phyloP scores from a whole-genome alignment of 2,113 vertebrate species.

The Mus spicilegus region DNA sequence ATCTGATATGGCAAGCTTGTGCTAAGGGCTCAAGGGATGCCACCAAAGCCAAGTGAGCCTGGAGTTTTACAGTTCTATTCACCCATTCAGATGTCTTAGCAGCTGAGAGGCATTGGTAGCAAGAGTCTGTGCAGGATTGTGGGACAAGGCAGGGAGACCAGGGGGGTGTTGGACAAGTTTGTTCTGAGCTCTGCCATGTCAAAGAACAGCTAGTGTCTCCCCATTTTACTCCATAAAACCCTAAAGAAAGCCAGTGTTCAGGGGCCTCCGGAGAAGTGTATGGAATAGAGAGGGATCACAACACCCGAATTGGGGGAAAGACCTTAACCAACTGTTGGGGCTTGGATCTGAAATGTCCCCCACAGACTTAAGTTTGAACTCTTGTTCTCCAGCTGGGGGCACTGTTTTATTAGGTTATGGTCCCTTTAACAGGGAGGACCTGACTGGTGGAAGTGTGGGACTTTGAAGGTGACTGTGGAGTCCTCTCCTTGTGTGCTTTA shows the following conservation, averaged over 20 bases:
- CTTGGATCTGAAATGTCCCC: not conserved
- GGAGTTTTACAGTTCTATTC: not conserved
- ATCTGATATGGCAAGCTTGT: not conserved
- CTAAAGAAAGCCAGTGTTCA: not conserved
- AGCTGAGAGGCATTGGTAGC: not conserved
- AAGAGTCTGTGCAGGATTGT: not conserved
- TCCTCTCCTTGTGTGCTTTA: not conserved
- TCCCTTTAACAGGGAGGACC: not conserved
- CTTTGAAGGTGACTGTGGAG: not conserved
- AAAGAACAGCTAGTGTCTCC: not conserved
- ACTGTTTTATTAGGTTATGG: no score
- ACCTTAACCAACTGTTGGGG: not conserved
- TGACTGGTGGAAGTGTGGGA: not conserved
- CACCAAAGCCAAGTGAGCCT: not conserved
- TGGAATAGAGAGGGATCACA: not conserved
- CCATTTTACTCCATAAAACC: not conserved
- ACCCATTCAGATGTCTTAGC: not conserved
- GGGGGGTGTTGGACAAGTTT: not conserved
- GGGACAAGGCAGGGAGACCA: not conserved
- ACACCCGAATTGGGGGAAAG: not conserved
- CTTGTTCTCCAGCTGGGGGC: not conserved
- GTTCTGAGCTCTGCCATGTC: rapidly evolving
- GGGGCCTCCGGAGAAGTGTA: not conserved
- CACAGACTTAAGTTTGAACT: not conserved
- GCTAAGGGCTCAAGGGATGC: not conserved